These are phyloP conservation scores for Herminia tarsipennalis DNA, from an alignment of 2,888 invertebrate species.

Conservation along the genomic window DNA sequence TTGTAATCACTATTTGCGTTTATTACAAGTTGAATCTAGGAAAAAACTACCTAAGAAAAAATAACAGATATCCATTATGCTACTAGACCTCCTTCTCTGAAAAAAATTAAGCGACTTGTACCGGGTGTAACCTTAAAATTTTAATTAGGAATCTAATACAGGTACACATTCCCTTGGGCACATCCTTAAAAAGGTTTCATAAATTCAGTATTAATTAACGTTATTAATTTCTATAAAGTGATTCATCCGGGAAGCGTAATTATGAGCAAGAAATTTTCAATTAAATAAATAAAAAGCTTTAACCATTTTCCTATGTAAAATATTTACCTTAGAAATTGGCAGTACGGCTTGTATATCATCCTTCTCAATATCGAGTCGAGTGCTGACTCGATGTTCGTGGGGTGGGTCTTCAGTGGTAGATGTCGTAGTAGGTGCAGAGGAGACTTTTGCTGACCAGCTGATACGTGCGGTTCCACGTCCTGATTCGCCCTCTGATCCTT, in stretches of 20 bases:
- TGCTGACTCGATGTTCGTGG: constrained; percentile 89
- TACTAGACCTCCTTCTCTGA: too few species aligned
- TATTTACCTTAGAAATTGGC: constrained; percentile 94
- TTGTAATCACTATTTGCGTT: constrained; percentile 54
- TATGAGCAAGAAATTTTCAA: constrained; percentile 2
- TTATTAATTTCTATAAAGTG: constrained; percentile 11
- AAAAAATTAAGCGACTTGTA: too few species aligned
- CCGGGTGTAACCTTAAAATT: constrained; percentile 20
- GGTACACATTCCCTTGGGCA: constrained; percentile 4
- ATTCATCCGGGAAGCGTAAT: constrained; percentile 5
- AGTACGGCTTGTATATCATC: constrained; percentile 97
- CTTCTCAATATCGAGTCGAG: constrained; percentile 95
- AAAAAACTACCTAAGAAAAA: constrained; percentile 27
- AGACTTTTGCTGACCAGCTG: constrained; percentile 91
- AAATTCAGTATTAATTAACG: constrained; percentile 11
- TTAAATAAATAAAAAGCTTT: not conserved
- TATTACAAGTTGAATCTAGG: constrained; percentile 26
- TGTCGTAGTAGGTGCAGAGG: constrained; percentile 58
- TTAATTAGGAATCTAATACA: constrained; percentile 17
- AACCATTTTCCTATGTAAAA: not conserved
- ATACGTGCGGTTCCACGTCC: constrained; percentile 93
- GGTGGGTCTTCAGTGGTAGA: constrained; percentile 76
- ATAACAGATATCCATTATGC: too few species aligned
- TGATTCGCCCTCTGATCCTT: constrained; percentile 81
- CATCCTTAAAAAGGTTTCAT: constrained; percentile 8